A percentile compares a stretch with the other conserved stretches of the same genome.
Evolutionary conservation across 37 sponge, comb jelly and placozoan species (phyloP).

Genomic region (Halichondria panicea): DNA sequence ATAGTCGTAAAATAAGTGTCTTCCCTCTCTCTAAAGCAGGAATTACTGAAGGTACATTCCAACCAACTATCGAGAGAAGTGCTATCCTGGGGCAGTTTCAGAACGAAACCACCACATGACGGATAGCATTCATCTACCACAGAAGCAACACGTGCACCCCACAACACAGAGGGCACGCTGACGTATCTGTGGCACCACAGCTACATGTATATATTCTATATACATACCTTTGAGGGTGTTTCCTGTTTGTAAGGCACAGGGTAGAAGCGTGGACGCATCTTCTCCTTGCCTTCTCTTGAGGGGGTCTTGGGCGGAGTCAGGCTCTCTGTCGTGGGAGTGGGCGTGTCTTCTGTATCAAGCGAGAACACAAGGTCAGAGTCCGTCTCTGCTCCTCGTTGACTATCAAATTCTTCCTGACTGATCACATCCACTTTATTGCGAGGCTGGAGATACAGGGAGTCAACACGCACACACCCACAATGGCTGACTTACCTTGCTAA

Average conservation of each 20-base stretch:
- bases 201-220: neutral
- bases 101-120: slow-evolving; percentile 16
- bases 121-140: slow-evolving; percentile 51
- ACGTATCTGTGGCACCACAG: slow-evolving; percentile 37
- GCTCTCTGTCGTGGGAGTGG: neutral
- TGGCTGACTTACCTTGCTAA: neutral
- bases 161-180: slow-evolving; percentile 48
- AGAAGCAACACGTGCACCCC: slow-evolving; percentile 72
- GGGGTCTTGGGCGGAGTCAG: neutral
- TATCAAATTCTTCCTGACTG: slow-evolving; percentile 75
- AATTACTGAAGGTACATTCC: slow-evolving; percentile 4
- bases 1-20: neutral
- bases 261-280: slow-evolving; percentile 59
- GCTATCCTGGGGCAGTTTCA: slow-evolving; percentile 10
- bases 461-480: slow-evolving; percentile 1
- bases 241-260: slow-evolving; percentile 72
- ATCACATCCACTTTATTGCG: slow-evolving; percentile 61
- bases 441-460: neutral
- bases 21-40: neutral
- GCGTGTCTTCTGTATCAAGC: slow-evolving; percentile 14
- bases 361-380: slow-evolving; percentile 27
- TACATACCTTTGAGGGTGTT: slow-evolving; percentile 7
- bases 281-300: neutral
- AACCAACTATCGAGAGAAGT: slow-evolving; percentile 33
- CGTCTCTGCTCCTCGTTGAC: slow-evolving; percentile 48